Base-by-base conservation (phyloP, 2,113 vertebrate species). In the Onychostoma macrolepis region DNA sequence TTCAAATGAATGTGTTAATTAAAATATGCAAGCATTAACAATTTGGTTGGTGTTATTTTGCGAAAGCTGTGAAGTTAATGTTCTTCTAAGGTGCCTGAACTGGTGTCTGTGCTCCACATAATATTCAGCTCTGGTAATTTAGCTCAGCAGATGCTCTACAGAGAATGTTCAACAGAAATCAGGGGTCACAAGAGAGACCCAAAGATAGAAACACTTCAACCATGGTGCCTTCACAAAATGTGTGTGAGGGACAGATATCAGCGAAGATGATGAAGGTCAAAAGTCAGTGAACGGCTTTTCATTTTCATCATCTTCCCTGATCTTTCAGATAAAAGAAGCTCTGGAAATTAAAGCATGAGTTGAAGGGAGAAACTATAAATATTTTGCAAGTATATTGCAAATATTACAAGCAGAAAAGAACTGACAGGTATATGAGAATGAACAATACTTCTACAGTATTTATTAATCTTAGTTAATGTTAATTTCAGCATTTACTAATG, bases 131-230 rank as follows among this genome's bases (percentile, higher is more conserved):
- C 43, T 61, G 45, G 33, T 50, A 65, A 81, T 81, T 81, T 53
- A 84, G 72, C 30, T 45, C 72, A 65, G 65, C 33, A 13, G n/a
- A 33, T 13, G 33, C 30, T 80, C 67, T 69, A 28, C 33, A 63
- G 81, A 85, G 89, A 81, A 53, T 30, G 33, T 78, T 69, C 65
- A 48, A 58, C 79, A 80, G 33, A 87, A 85, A 80, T 28, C 43
- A n/a, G 15, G 6, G 69, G 84, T 88, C 88, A 86, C 86, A 63
- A 50, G 85, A 88, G 85, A 86, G 80, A 26, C 84, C 45, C 80
- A 81, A 88, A 85, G 72, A 88, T 88, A 89, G 88, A 84, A 87
- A 78, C 82, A 85, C 72, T 89, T 19, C 21, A 26, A 50, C 28
- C 30, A 21, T 30, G 33, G 69, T 80, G 26, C 48, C 26, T 80